Evolutionary conservation across 2,888 invertebrate genomes (phyloP), one percentile per base, ranked within the genome.

Genomic region (Aleiodes alternator): DNA sequence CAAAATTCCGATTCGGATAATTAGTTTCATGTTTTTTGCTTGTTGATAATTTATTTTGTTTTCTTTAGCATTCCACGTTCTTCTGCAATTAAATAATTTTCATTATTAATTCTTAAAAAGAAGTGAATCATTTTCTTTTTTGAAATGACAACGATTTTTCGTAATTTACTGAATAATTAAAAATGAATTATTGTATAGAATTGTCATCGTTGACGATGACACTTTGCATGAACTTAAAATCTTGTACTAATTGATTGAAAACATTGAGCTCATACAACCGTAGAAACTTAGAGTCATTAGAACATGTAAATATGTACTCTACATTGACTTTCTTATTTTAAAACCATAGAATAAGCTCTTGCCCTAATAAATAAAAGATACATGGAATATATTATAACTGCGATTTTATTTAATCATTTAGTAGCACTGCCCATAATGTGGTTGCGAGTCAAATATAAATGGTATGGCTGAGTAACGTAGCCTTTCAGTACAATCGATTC

Each of bases 381-480:
- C 12, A 11, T 34, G 64, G 38, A 23, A 8, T 11, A 64, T 64
- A 38, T 9, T 53, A 43, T 34, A 16, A 23, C 31, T 51, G 31
- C 50, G 34, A 14, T 51, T 74, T 59, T 16, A 64, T 69, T 53
- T 1, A 69, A 66, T 82, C 82, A 87, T 77, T 83, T 80, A 31
- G 80, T 81, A 69, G 88, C 88, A 59, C 82, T 79, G 8, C 88
- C 88, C 29, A 88, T 77, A 6, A 86, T 76, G 56, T 88, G 88
- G 50, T 82, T 82, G 34, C 82, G 83, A 4, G 86, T 84, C 14
- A 88, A 82, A 73, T 78, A 76, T 38, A 87, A 82, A 73, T 84
- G 82, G 76, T 85, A 78, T 4, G 84, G 82, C 43, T 85, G 84
- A 43, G 87, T 84, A 51, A 84, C 85, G 69, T 84, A 83, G 64